Base-by-base conservation (phyloP, 2,888 invertebrate genomes). In the Troglohyphantes excavatus region DNA sequence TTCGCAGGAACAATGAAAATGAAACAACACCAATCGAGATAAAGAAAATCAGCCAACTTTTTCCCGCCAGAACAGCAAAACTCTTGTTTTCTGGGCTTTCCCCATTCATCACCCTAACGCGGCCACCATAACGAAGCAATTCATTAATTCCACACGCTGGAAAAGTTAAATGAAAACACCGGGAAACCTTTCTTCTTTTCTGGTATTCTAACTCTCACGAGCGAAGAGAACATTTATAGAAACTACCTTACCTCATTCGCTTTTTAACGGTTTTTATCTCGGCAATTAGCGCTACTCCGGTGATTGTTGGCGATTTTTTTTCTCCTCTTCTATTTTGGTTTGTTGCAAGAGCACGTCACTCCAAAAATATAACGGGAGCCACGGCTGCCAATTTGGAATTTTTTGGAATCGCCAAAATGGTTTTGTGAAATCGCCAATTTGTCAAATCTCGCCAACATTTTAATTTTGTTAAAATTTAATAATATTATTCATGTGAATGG, bases 201-300 rank as follows among this genome's bases (percentile, higher is more conserved):
- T 78, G n/a, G n/a, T 39, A 59, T 29, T 17, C 27, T 46, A 23
- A 29, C n/a, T n/a, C n/a, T n/a, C n/a, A n/a, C n/a, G n/a, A 6
- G 19, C 21, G 68, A 21, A 59, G 27, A 29, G 53, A 61, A 61
- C 70, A 78, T 81, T 87, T 87, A 65, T 87, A 87, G 78, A 76
- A 53, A 85, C 68, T 59, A 53, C 63, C 46, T 65, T 65, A 81
- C 79, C 75, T 81, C 79, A 72, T 86, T 78, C 43, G 63, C 53
- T n/a, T 11, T 86, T 72, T 86, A 43, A 21, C 46, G 59, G 73
- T 73, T 87, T 81, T 87, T 87, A 87, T 81, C 87, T 73, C 65
- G 53, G 87, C 79, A 87, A 87, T 87, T 87, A 87, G 81, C 78
- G 79, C 27, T 78, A 73, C 86, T 39, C 70, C 39, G 43, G 46